Conservation (phyloP, 2,113 vertebrate species). For the Nibea coibor region DNA sequence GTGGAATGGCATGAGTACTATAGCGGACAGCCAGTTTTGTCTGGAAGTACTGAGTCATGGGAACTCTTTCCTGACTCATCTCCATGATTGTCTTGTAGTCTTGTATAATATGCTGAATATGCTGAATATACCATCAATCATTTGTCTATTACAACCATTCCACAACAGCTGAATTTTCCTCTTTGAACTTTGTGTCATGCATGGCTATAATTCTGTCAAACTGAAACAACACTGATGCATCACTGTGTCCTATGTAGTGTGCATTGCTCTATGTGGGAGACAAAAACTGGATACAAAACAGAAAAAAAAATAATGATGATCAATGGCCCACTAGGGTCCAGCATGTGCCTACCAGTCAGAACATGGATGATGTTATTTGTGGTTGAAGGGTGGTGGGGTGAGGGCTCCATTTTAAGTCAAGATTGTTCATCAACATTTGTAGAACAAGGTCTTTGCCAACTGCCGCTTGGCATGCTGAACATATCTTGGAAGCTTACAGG, state of each 20-base stretch:
- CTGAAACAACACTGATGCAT: slow-evolving; percentile 12
- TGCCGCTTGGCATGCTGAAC: slow-evolving; percentile 12
- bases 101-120: neutral
- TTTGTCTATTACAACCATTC: neutral
- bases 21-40: neutral
- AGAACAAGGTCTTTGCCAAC: slow-evolving; percentile 9
- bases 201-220: slow-evolving; percentile 12
- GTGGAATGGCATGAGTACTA: neutral
- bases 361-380: slow-evolving; percentile 9
- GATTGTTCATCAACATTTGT: slow-evolving; percentile 24
- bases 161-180: slow-evolving; percentile 6
- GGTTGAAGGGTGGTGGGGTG: slow-evolving; percentile 3
- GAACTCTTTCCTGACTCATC: slow-evolving; percentile 1
- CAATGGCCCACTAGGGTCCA: slow-evolving; percentile 2
- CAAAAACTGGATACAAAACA: slow-evolving; percentile 7
- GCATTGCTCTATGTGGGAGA: slow-evolving; percentile 2
- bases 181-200: neutral
- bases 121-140: neutral
- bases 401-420: slow-evolving; percentile 19
- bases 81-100: slow-evolving; percentile 2
- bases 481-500: slow-evolving; percentile 8
- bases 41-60: slow-evolving; percentile 3
- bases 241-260: neutral
- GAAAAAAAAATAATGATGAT: slow-evolving; percentile 21
- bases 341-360: slow-evolving; percentile 26